phyloP scores from a whole-genome alignment of 2,797 vertebrate species.

The Sebastes vulpes region DNA sequence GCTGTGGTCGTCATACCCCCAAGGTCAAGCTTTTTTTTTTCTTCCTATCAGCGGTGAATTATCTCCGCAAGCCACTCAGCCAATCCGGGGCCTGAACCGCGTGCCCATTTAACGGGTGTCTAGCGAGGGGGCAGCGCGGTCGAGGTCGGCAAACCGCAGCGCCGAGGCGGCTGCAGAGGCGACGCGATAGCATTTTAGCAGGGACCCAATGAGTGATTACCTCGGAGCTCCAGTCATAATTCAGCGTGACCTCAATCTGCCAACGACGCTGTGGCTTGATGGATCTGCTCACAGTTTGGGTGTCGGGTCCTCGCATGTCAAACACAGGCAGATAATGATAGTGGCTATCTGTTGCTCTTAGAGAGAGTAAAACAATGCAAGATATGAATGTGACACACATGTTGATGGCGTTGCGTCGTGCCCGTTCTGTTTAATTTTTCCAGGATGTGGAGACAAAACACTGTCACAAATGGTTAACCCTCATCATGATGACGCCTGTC shows the following conservation, averaged over 20 bases:
- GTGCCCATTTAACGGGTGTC: conserved; percentile 73
- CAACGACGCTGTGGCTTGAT: conserved; percentile 80
- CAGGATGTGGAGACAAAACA: conserved; percentile 51
- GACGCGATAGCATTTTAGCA: conserved; percentile 74
- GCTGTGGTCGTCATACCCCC: conserved; percentile 35
- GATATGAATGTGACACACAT: conserved; percentile 36
- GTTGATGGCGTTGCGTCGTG: not conserved
- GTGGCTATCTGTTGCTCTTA: conserved; percentile 76
- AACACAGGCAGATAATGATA: conserved; percentile 76
- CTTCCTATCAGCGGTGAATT: conserved; percentile 70
- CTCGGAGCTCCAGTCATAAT: conserved; percentile 86
- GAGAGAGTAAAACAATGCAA: conserved; percentile 47
- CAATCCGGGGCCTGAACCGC: conserved; percentile 59
- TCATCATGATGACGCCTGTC: conserved; percentile 47
- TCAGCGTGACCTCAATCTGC: conserved; percentile 90
- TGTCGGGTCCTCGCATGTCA: conserved; percentile 80
- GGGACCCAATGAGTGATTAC: conserved; percentile 87
- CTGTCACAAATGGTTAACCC: conserved; percentile 69
- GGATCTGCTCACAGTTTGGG: conserved; percentile 83
- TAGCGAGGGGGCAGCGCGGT: conserved; percentile 66
- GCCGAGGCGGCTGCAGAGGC: conserved; percentile 53
- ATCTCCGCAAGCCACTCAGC: conserved; percentile 60
- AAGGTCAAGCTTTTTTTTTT: conserved; percentile 72
- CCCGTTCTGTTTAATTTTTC: conserved; percentile 22
- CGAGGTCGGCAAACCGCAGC: conserved; percentile 78